A percentile compares a stretch with the other conserved stretches of the same genome.
These are phyloP conservation scores for Clarias batrachus DNA, from an alignment of 2,113 vertebrate genomes.

Conservation along the genomic window DNA sequence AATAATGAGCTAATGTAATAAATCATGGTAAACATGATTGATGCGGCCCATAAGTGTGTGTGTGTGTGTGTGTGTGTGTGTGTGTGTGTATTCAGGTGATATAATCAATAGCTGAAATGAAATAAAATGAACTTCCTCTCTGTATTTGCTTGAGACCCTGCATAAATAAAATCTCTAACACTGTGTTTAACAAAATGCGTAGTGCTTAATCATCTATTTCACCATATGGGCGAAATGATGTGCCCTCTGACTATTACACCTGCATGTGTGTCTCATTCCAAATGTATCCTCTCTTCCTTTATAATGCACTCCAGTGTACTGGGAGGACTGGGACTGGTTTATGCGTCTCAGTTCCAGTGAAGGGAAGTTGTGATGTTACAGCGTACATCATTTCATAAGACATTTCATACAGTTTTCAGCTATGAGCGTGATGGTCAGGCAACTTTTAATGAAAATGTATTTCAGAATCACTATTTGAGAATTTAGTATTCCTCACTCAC, in stretches of 20 bases:
- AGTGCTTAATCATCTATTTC: background rate
- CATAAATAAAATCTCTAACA: slow-evolving; percentile 37
- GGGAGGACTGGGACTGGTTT: no score
- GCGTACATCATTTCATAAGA: no score
- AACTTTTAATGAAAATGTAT: no score
- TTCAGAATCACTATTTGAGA: no score
- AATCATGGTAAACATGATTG: background rate
- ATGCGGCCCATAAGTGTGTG: background rate
- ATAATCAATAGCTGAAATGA: background rate
- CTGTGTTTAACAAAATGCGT: background rate
- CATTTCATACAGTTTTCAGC: no score
- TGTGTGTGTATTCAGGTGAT: background rate
- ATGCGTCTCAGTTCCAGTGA: no score
- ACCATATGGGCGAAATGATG: background rate
- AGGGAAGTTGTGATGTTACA: no score
- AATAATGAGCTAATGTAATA: background rate
- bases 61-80: background rate
- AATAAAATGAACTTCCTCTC: background rate
- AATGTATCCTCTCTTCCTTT: no score
- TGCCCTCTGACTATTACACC: background rate
- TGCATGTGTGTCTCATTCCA: no score
- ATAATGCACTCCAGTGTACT: no score
- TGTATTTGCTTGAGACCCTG: slow-evolving; percentile 16
- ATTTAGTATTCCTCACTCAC: no score
- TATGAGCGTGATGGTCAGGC: no score